Conservation (phyloP, 2,113 vertebrate species). For the Boleophthalmus pectinirostris region DNA sequence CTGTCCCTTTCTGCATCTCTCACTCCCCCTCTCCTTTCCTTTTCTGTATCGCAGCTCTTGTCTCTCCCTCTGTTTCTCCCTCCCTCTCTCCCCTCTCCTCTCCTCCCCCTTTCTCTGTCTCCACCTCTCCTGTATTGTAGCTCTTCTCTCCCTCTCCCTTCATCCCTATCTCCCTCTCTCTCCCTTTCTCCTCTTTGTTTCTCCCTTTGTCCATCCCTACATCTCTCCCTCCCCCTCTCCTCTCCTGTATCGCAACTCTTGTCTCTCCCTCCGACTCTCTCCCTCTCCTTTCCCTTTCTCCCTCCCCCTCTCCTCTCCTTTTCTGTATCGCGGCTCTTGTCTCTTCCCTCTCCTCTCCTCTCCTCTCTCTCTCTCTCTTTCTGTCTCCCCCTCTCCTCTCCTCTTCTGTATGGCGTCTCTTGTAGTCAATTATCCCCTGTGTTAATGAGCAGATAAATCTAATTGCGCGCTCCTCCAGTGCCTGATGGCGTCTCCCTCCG, state of each 20-base stretch:
- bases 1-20: too few relatives aligned
- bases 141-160: conserved; percentile 56
- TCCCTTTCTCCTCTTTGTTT: conserved; percentile 56
- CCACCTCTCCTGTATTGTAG: conserved; percentile 19
- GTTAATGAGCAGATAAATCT: conserved; percentile 82
- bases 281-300: too few relatives aligned
- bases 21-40: too few relatives aligned
- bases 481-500: conserved; percentile 57
- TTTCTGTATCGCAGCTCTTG: too few relatives aligned
- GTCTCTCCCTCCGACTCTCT: too few relatives aligned
- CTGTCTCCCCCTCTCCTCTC: neutral
- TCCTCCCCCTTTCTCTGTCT: too few relatives aligned
- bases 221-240: conserved; percentile 45
- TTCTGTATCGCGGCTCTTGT: too few relatives aligned
- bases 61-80: neutral
- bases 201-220: neutral
- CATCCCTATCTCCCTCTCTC: conserved; percentile 53
- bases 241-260: conserved; percentile 20
- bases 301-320: too few relatives aligned
- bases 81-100: conserved; percentile 53
- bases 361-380: too few relatives aligned
- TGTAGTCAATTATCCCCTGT: conserved; percentile 77
- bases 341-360: conserved; percentile 28
- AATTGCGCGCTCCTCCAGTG: conserved; percentile 74
- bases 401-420: conserved; percentile 67